phyloP scores from a whole-genome alignment of 2,888 invertebrate genomes.

The Acanthosoma haemorrhoidale region DNA sequence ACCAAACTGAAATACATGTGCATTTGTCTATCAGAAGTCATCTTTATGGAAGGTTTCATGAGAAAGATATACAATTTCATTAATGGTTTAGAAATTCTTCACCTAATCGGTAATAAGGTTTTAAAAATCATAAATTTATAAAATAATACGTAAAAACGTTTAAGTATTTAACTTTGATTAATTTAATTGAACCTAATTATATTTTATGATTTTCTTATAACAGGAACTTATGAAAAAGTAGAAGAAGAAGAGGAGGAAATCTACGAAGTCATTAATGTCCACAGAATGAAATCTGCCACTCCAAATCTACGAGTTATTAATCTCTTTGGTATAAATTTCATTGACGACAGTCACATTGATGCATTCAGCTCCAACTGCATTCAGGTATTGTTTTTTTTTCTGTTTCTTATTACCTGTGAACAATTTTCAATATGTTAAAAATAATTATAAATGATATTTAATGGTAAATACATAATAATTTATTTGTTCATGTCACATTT shows the following conservation, averaged over 20 bases:
- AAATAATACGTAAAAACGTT: background rate
- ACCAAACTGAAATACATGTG: slow-evolving; percentile 92
- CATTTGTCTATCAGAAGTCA: slow-evolving; percentile 96
- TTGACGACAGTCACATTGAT: slow-evolving; percentile 98
- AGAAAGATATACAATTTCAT: slow-evolving; percentile 99
- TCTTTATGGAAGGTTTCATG: slow-evolving; percentile 99
- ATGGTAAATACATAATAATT: no score
- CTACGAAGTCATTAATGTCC: slow-evolving; percentile 97
- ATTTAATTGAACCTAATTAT: background rate
- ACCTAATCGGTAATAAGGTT: slow-evolving; percentile 74
- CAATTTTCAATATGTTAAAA: no score
- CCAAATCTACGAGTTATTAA: slow-evolving; percentile 97
- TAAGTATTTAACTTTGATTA: background rate
- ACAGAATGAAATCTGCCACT: slow-evolving; percentile 95
- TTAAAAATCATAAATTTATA: background rate
- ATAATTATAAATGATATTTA: no score
- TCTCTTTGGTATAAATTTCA: slow-evolving; percentile 95
- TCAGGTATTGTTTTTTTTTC: slow-evolving; percentile 55
- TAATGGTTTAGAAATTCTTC: slow-evolving; percentile 93
- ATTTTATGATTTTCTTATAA: background rate
- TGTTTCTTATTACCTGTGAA: no score
- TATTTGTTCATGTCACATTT: no score
- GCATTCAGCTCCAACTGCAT: slow-evolving; percentile 95
- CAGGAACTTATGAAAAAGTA: slow-evolving; percentile 92
- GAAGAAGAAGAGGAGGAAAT: slow-evolving; percentile 99